A percentile compares a stretch with the other conserved stretches of the same genome.
Evolutionary conservation across 1,140 invertebrate species (phyloP).

Genomic region (Amphibalanus amphitrite): DNA sequence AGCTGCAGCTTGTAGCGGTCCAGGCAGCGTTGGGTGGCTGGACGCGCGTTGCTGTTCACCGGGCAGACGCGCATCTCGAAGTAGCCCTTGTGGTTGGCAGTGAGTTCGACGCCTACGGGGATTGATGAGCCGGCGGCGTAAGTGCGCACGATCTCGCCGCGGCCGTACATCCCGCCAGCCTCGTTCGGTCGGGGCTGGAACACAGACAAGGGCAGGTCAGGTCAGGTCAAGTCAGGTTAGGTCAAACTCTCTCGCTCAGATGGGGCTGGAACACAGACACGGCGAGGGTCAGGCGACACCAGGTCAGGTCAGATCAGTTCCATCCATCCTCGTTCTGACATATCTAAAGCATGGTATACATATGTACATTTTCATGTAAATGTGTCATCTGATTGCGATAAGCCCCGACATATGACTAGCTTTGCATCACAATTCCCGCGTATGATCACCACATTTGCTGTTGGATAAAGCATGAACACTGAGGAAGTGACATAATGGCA

Average conservation of each 20-base stretch:
- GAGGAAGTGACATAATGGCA: too few species aligned
- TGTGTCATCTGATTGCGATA: too few species aligned
- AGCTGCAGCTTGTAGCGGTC: slow-evolving; percentile 47
- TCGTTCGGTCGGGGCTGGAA: slow-evolving; percentile 56
- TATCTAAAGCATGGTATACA: too few species aligned
- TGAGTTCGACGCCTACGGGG: slow-evolving; percentile 38
- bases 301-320: neutral
- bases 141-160: slow-evolving; percentile 55
- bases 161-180: slow-evolving; percentile 60
- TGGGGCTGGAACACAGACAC: neutral
- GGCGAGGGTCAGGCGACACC: neutral
- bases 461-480: too few species aligned
- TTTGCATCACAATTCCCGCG: too few species aligned
- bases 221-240: slow-evolving; percentile 1
- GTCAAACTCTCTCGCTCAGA: neutral
- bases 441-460: too few species aligned
- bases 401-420: too few species aligned
- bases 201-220: slow-evolving; percentile 15
- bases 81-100: slow-evolving; percentile 49
- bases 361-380: too few species aligned
- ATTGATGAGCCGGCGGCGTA: slow-evolving; percentile 48
- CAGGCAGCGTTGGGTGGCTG: slow-evolving; percentile 50
- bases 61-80: slow-evolving; percentile 76
- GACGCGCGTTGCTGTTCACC: slow-evolving; percentile 29
- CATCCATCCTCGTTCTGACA: neutral